Evolutionary conservation across 2,888 invertebrate genomes (phyloP), one percentile per base, ranked within the genome.

Genomic region (Stomorhina lunata): DNA sequence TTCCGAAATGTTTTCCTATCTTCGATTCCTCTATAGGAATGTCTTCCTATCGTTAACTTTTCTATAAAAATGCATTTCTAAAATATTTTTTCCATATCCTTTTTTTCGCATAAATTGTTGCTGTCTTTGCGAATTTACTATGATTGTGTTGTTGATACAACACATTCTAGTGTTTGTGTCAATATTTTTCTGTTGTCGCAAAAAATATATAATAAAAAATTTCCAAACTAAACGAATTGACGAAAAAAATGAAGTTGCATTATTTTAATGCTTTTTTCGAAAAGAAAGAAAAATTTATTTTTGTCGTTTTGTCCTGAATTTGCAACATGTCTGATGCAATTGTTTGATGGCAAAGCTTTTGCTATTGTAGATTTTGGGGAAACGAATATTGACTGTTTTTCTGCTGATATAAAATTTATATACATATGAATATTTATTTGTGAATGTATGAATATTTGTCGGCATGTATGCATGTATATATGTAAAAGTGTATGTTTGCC

Each of bases 181-280:
- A 79, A 82, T 82, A 81, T 81, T 81, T 81, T 73, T 25, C 53
- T 66, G 37, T 65, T 69, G 45, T 32, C 59, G 27, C 48, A 45
- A 37, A 55, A 71, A 53, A 34, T 37, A 9, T 45, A 45, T 9
- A 43, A 57, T 9, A 22, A 5, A 25, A 68, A 63, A 73, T 22
- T 6, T 55, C 40, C n/a, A 32, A 61, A 55, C 45, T 48, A 43
- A 22, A 53, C 1, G 17, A 20, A 20, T 43, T 55, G 40, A 63
- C 4, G 5, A 50, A 34, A 76, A 65, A 79, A 75, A 79, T 75
- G 59, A 76, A 79, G 78, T 78, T 78, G 73, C 61, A 78, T 75
- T 82, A 78, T 82, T 78, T 75, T 71, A 82, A 78, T 82, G 43
- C 69, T 69, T 78, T 78, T 82, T 75, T 69, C 63, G 50, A 27